Evolutionary conservation across 2,797 vertebrate genomes (phyloP).

Genomic region (Leontocebus nigricollis): DNA sequence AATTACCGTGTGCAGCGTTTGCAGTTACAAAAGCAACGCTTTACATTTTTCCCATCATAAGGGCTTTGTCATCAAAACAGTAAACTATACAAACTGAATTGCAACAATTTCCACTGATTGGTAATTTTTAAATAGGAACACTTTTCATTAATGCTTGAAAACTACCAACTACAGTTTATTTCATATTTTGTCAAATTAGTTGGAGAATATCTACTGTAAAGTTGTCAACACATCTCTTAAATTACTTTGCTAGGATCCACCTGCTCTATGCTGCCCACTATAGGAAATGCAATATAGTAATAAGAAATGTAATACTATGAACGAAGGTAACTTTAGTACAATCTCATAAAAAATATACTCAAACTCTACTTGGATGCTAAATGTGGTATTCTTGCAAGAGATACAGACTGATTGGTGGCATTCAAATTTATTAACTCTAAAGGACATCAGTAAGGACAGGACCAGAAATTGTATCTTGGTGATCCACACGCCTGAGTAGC

Average conservation of each 20-base stretch:
- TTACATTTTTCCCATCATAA: conserved; percentile 2
- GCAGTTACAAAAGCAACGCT: background rate
- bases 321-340: background rate
- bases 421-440: conserved; percentile 45
- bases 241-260: conserved; percentile 45
- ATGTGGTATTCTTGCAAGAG: conserved; percentile 21
- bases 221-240: conserved; percentile 20
- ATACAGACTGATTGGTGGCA: background rate
- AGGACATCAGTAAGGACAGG: background rate
- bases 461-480: conserved; percentile 3
- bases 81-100: conserved; percentile 31
- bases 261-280: conserved; percentile 79
- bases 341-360: conserved; percentile 10
- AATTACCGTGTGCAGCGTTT: background rate
- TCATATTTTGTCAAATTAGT: conserved; percentile 17
- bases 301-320: conserved; percentile 18
- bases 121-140: conserved; percentile 8
- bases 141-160: conserved; percentile 39
- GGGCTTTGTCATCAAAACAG: background rate
- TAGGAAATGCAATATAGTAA: conserved; percentile 63
- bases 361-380: background rate
- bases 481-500: background rate
- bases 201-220: conserved; percentile 42
- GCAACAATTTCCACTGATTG: conserved; percentile 2
- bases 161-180: conserved; percentile 29